These are phyloP conservation scores for Mizuhopecten yessoensis DNA, from an alignment of 1,140 invertebrate genomes.

Conservation along the genomic window DNA sequence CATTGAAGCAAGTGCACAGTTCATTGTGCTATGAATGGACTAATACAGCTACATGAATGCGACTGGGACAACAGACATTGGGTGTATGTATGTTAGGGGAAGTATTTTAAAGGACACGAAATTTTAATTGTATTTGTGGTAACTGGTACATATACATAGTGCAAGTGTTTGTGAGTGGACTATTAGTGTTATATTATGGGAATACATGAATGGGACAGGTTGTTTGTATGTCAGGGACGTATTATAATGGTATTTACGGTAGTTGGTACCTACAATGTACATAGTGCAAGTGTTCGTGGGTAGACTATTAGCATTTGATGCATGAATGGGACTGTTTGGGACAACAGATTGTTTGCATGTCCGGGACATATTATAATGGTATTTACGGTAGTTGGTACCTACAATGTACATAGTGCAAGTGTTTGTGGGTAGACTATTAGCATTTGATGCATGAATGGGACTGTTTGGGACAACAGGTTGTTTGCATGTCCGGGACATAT, in stretches of 20 bases:
- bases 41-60: too few relatives aligned
- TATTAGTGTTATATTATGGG: neutral
- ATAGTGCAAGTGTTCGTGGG: neutral
- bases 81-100: too few relatives aligned
- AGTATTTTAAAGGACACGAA: too few relatives aligned
- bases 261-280: neutral
- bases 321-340: neutral
- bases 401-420: neutral
- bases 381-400: neutral
- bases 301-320: neutral
- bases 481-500: neutral
- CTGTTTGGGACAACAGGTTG: neutral
- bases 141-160: neutral
- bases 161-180: neutral
- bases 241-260: neutral
- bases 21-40: neutral
- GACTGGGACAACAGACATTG: too few relatives aligned
- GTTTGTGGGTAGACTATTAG: neutral
- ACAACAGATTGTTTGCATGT: neutral
- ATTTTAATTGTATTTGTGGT: neutral
- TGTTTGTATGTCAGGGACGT: neutral
- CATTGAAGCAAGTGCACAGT: conserved; percentile 17
- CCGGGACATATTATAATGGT: neutral
- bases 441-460: neutral
- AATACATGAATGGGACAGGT: neutral